Base-by-base conservation (phyloP, 2,888 invertebrate species). In the Conistra vaccinii region DNA sequence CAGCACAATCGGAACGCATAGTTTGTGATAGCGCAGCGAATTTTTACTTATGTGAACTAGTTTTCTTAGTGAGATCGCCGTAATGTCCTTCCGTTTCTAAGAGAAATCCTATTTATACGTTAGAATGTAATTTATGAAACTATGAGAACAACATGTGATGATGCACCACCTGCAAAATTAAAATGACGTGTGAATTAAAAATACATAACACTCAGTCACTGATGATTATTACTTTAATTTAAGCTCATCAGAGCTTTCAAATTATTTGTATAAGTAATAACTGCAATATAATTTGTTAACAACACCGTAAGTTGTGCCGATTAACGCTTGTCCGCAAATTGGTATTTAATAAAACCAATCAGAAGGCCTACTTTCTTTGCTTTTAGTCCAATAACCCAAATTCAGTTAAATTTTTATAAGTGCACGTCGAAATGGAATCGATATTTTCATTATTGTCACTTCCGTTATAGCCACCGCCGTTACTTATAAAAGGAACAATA, bases 371-470 rank as follows among this genome's bases (percentile, higher is more conserved):
- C 81, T 81, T 83, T 82, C 84, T 51, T 76, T 57, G 65, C 75
- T 78, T 84, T 82, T 76, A 86, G 76, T 77, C 76, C 69, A 81
- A 67, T 81, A 76, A 85, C 78, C 84, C 69, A 63, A 83, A 85
- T 83, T 69, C 60, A 42, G 4, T 42, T 61, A 29, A 42, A 60
- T 61, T 72, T 76, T 72, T 73, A 61, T 74, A 70, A 76, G 75
- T 76, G 73, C 73, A 71, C 68, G n/a, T 42, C 60, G 58, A 71
- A 70, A 74, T 76, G 57, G 20, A 66, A 63, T 81, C 62, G 53
- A 71, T 81, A 58, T 66, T 75, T 86, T 83, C 76, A 77, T 76
- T 70, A 72, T 81, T 78, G 66, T 55, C 63, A 78, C 78, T 79
- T 84, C 81, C 81, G 68, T 61, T 69, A 71, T 39, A 45, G 74